phyloP scores from a whole-genome alignment of 2,888 invertebrate genomes.

The Drosophila maculinotata region DNA sequence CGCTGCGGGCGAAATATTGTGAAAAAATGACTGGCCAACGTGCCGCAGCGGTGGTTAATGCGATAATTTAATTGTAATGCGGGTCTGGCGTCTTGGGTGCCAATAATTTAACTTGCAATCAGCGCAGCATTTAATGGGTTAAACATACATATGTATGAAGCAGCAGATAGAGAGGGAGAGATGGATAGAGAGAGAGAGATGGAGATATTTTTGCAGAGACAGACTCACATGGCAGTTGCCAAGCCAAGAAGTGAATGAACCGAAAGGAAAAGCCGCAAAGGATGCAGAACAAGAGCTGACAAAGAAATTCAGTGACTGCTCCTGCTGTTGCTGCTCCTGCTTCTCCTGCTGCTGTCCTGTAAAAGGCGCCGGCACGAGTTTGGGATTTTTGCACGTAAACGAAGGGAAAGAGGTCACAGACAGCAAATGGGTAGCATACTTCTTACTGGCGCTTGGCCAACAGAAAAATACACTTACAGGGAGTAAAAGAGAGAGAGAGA shows the following conservation, averaged over 20 bases:
- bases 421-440: slow-evolving; percentile 49
- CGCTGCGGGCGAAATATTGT: slow-evolving; percentile 40
- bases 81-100: slow-evolving; percentile 62
- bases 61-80: slow-evolving; percentile 82
- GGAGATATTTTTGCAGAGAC: no score
- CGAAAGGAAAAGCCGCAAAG: slow-evolving; percentile 34
- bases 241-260: slow-evolving; percentile 71
- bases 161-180: slow-evolving; percentile 2
- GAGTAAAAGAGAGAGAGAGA: slow-evolving; percentile 18
- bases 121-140: slow-evolving; percentile 75
- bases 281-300: slow-evolving; percentile 34
- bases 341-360: slow-evolving; percentile 27
- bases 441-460: slow-evolving; percentile 53
- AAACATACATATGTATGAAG: slow-evolving; percentile 54
- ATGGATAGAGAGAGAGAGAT: slow-evolving; percentile 11
- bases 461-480: no score
- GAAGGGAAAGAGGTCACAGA: slow-evolving; percentile 37
- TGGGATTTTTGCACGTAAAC: slow-evolving; percentile 64
- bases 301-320: slow-evolving; percentile 71
- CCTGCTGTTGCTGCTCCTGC: slow-evolving; percentile 37
- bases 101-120: slow-evolving; percentile 80
- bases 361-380: slow-evolving; percentile 39
- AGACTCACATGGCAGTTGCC: slow-evolving; percentile 49
- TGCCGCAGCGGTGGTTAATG: slow-evolving; percentile 63
- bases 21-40: slow-evolving; percentile 23